Evolutionary conservation across 2,888 invertebrate genomes (phyloP), one percentile per base, ranked within the genome.

Genomic region (Glyphotaelius pellucidus): DNA sequence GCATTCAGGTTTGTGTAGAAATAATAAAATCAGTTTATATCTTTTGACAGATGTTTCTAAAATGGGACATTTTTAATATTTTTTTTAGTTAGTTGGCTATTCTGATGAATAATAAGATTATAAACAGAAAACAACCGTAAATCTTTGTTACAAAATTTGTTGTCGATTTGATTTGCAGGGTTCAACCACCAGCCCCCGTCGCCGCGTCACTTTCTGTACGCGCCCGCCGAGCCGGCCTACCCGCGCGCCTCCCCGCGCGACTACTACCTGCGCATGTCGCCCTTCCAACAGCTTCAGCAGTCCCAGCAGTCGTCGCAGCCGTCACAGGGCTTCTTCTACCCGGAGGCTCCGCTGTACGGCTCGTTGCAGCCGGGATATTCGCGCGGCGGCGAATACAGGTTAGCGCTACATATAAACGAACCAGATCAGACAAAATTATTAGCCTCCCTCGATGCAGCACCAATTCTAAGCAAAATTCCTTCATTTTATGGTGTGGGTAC

Each of bases 131-230:
- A n/a, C n/a, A n/a, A n/a, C n/a, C n/a, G n/a, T n/a, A n/a, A n/a
- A n/a, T n/a, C 42, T 42, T 42, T 42, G 42, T 42, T 42, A 42
- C 11, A 42, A 42, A 42, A 42, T 12, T 42, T 42, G 42, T 38
- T 88, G 25, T 35, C n/a, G 12, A 11, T 86, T 80, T 42, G 15
- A 25, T 80, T 91, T 91, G 35, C 90, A 93, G 93, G 93, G 35
- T 93, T 91, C 87, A 93, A 93, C 81, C 93, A 93, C 88, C 91
- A 35, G 87, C 52, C 91, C 5, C 89, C 91, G 30, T 93, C 93
- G 9, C 93, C 92, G 25, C 90, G 93, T n/a, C 93, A 93, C 90
- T 90, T 91, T 84, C 89, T 85, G 15, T 84, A 90, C 79, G 31
- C 92, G 2, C 90, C 89, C 19, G 90, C 81, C 83, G 42, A 91